These are phyloP conservation scores for Panzeria rudis DNA, from an alignment of 2,888 invertebrate species.

Conservation along the genomic window DNA sequence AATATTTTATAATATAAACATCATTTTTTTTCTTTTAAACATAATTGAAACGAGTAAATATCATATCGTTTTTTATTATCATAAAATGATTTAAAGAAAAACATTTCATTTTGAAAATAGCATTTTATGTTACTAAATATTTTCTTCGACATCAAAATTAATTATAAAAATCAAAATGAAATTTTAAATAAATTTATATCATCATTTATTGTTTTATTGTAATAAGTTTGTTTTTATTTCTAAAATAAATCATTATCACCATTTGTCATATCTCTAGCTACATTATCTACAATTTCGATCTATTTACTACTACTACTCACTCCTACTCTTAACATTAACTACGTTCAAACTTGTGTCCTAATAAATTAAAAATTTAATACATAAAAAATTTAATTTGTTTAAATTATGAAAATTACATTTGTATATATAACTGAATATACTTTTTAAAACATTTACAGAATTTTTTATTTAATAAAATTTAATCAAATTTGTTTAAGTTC, in stretches of 20 bases:
- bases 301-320: conserved; percentile 15
- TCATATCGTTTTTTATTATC: conserved; percentile 17
- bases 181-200: conserved; percentile 24
- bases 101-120: conserved; percentile 47
- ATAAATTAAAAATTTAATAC: background rate
- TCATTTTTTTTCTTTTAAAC: conserved; percentile 19
- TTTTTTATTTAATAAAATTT: conserved; percentile 38
- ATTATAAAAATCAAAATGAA: conserved; percentile 41
- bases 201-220: conserved; percentile 55
- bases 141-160: conserved; percentile 18
- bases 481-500: conserved; percentile 25
- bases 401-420: conserved; percentile 19
- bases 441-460: conserved; percentile 23
- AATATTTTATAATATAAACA: conserved; percentile 42
- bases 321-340: background rate
- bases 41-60: background rate
- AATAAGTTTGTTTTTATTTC: conserved; percentile 59
- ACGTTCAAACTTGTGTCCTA: conserved; percentile 40
- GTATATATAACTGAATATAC: background rate
- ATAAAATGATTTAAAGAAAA: conserved; percentile 30
- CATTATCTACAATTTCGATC: conserved; percentile 22
- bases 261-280: conserved; percentile 30
- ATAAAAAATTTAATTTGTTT: conserved; percentile 15
- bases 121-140: background rate
- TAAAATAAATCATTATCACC: conserved; percentile 8